These are phyloP conservation scores for Actias luna DNA, from an alignment of 2,888 invertebrate genomes.

Conservation along the genomic window DNA sequence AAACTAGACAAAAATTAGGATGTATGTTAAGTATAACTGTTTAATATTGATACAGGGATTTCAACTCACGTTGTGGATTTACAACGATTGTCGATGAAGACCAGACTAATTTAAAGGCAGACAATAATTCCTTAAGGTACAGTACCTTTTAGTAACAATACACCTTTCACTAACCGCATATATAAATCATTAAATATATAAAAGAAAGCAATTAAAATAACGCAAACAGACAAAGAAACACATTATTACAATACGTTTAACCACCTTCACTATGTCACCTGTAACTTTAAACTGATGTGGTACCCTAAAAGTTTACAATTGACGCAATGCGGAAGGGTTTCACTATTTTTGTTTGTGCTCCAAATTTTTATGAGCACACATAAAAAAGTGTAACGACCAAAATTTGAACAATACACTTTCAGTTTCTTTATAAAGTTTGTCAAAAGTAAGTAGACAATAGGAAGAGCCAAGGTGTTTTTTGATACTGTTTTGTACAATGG, in stretches of 20 bases:
- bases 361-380: slow-evolving; percentile 68
- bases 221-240: slow-evolving; percentile 59
- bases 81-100: no score
- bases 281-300: slow-evolving; percentile 71
- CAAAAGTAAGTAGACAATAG: slow-evolving; percentile 45
- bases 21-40: no score
- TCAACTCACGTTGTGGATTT: no score
- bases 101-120: not conserved
- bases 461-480: slow-evolving; percentile 74
- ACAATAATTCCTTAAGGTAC: slow-evolving; percentile 32
- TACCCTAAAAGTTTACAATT: slow-evolving; percentile 55
- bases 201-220: slow-evolving; percentile 73
- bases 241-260: slow-evolving; percentile 67
- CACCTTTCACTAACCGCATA: slow-evolving; percentile 43
- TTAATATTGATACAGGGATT: no score
- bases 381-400: slow-evolving; percentile 52
- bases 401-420: slow-evolving; percentile 74
- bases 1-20: no score
- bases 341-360: slow-evolving; percentile 69
- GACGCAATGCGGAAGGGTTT: slow-evolving; percentile 72
- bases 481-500: slow-evolving; percentile 62
- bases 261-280: slow-evolving; percentile 78
- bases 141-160: slow-evolving; percentile 14
- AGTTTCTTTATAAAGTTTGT: slow-evolving; percentile 76
- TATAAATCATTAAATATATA: slow-evolving; percentile 75